Conservation (phyloP, 1,140 invertebrate species). For the Daktulosphaira vitifoliae region DNA sequence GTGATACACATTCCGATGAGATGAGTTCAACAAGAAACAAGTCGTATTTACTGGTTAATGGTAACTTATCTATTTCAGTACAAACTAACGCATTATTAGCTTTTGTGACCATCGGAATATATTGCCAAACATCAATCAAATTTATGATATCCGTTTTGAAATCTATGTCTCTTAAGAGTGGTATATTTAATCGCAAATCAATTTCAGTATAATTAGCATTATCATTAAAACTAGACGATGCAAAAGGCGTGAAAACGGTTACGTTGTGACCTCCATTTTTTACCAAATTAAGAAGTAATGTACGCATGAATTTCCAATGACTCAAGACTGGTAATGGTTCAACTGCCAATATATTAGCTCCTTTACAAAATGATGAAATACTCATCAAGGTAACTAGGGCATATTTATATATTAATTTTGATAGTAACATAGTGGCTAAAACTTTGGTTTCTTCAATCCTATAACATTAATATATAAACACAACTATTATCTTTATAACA, state of each 20-base stretch:
- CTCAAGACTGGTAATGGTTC: conserved; percentile 41
- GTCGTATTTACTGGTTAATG: not conserved
- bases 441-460: no score
- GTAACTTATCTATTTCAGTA: not conserved
- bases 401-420: no score
- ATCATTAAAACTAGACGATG: not conserved
- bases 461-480: no score
- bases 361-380: not conserved
- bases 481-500: no score
- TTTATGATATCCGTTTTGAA: not conserved
- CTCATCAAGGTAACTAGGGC: no score
- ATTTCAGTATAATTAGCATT: not conserved
- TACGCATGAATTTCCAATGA: conserved; percentile 39
- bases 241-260: conserved; percentile 9
- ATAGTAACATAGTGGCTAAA: no score
- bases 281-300: not conserved
- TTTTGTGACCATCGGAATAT: not conserved
- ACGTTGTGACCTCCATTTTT: conserved; percentile 1
- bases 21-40: conserved; percentile 12
- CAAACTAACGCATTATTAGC: not conserved
- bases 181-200: not conserved
- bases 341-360: conserved; percentile 39
- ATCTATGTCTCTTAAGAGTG: not conserved
- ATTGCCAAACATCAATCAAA: not conserved
- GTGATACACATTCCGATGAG: conserved; percentile 9